phyloP scores from a whole-genome alignment of 2,888 invertebrate genomes.

The Drosophila affinis region DNA sequence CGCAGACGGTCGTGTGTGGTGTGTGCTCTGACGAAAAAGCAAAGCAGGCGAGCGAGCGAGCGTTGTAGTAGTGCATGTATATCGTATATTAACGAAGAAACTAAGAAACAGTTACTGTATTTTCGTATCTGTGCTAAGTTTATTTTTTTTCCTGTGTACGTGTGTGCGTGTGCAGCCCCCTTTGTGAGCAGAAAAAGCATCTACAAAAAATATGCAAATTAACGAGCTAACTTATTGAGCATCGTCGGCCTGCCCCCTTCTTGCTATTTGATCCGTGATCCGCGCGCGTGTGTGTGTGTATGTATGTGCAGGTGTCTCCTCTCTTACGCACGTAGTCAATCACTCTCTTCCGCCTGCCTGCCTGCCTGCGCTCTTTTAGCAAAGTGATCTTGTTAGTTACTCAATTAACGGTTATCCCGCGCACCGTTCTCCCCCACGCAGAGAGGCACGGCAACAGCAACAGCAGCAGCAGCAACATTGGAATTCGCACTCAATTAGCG shows the following conservation, averaged over 20 bases:
- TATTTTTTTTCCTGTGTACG: conserved; percentile 45
- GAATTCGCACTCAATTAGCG: conserved; percentile 42
- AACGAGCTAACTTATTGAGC: conserved; percentile 78
- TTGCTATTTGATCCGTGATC: conserved; percentile 31
- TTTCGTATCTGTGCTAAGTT: conserved; percentile 20
- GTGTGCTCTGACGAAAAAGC: conserved; percentile 54
- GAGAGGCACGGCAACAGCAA: conserved; percentile 17
- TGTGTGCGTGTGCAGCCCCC: conserved; percentile 28
- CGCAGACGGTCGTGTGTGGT: conserved; percentile 76
- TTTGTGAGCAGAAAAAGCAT: conserved; percentile 41
- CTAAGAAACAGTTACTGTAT: conserved; percentile 22
- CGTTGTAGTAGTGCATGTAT: conserved; percentile 25
- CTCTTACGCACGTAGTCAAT: conserved; percentile 42
- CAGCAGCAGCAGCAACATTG: conserved; percentile 28
- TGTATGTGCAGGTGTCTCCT: conserved; percentile 62
- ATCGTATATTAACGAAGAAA: conserved; percentile 14
- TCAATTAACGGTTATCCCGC: conserved; percentile 33
- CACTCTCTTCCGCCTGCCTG: conserved; percentile 41
- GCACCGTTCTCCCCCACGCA: neutral
- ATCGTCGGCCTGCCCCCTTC: neutral
- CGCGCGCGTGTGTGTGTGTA: conserved; percentile 40
- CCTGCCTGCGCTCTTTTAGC: conserved; percentile 7
- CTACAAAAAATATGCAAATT: conserved; percentile 70
- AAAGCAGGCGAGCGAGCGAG: conserved; percentile 31
- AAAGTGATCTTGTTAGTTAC: conserved; percentile 50